Base-by-base conservation (phyloP, 1,140 invertebrate species). In the Hycleus cichorii region DNA sequence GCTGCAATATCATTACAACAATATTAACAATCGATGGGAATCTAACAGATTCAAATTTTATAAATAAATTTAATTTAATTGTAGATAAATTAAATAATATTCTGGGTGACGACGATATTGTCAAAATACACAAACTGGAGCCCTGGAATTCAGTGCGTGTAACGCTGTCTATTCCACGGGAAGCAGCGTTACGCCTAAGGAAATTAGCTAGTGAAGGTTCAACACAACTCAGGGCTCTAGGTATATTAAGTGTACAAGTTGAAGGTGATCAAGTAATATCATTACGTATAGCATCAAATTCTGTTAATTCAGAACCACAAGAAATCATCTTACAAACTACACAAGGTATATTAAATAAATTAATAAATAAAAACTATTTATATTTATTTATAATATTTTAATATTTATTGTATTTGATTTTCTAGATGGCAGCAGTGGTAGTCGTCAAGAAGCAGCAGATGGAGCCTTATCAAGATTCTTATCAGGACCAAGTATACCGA, bases 91-190 rank as follows among this genome's bases (percentile, higher is more conserved):
- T 91, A 49, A 81, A 85, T 72, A 78, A 78, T 74, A 76, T 89
- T 66, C 77, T 90, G 61, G 83, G 82, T 63, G 81, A 82, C 78
- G 40, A 42, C 9, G 40, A 32, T 32, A 83, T 85, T 86, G 77
- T 79, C 60, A 78, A 82, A 73, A 75, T 76, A 49, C 82, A 83
- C 64, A 91, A 97, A 82, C 89, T 97, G 79, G 94, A 98, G 83
- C 94, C 94, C 82, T 97, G 93, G 93, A 95, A 97, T 79, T 94
- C 92, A 70, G 94, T 97, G 64, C 86, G 91, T 77, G 93, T 97
- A 73, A 97, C 93, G 76, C 90, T 97, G 79, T 93, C 92, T 70
- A 92, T 97, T 78, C 93, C 94, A 64, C 85, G 88, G 73, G 94
- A 96, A 77, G 95, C 95, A 71, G 95, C 94, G 65, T 76, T 88